phyloP scores from a whole-genome alignment of 2,797 vertebrate genomes.

The Artibeus jamaicensis region DNA sequence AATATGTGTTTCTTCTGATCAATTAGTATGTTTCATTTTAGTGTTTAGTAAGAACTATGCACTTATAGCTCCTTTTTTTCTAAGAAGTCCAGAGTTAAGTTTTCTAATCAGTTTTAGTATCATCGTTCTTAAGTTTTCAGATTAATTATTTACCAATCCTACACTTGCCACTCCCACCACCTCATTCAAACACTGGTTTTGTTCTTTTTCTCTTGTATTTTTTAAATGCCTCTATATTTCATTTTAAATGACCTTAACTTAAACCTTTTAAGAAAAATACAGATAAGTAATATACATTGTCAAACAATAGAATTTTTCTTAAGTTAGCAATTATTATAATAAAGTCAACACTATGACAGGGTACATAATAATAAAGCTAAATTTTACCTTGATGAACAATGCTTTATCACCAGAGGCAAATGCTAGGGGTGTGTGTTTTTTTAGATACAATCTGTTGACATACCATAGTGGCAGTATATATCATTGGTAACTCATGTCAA shows the following conservation, averaged over 20 bases:
- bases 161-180: neutral
- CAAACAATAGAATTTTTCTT: neutral
- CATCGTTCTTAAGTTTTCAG: neutral
- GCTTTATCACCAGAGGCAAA: neutral
- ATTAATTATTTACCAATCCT: neutral
- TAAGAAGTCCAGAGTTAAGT: neutral
- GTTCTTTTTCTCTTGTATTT: neutral
- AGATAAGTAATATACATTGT: neutral
- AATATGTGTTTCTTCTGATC: constrained; percentile 21
- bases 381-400: neutral
- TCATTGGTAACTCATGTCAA: neutral
- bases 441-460: neutral
- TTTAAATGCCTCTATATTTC: neutral
- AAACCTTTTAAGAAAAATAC: constrained; percentile 15
- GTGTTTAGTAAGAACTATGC: neutral
- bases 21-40: neutral
- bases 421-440: neutral
- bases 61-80: neutral
- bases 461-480: neutral
- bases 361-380: neutral
- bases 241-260: constrained; percentile 20
- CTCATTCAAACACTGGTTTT: neutral
- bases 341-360: neutral
- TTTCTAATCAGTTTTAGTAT: constrained; percentile 11
- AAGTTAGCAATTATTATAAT: constrained; percentile 6